Conservation (phyloP, 2,113 vertebrate species). For the Heterochromis multidens region DNA sequence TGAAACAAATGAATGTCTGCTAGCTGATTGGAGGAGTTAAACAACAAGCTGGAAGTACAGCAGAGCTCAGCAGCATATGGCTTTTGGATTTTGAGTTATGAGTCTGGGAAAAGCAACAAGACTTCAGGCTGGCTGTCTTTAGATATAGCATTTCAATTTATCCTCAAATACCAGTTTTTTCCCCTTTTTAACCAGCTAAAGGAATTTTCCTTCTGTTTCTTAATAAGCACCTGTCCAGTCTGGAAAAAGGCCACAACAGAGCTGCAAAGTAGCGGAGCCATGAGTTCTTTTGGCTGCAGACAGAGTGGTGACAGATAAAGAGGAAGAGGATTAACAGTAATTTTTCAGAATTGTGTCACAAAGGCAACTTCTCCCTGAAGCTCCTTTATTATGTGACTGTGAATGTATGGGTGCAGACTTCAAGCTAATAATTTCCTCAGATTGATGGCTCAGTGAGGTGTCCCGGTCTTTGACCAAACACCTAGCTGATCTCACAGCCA, state of each 20-base stretch:
- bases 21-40: slow-evolving; percentile 38
- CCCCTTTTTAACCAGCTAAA: neutral
- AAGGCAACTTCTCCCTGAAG: slow-evolving; percentile 34
- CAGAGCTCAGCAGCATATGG: slow-evolving; percentile 23
- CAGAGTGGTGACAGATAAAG: slow-evolving; percentile 54
- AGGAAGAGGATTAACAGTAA: slow-evolving; percentile 45
- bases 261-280: slow-evolving; percentile 6
- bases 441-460: neutral
- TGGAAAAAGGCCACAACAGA: slow-evolving; percentile 34
- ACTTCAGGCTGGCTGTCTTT: slow-evolving; percentile 8
- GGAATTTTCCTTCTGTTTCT: slow-evolving; percentile 23
- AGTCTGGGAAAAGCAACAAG: slow-evolving; percentile 15
- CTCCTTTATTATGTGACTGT: neutral
- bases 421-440: slow-evolving; percentile 4
- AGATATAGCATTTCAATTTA: slow-evolving; percentile 14
- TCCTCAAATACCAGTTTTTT: slow-evolving; percentile 7
- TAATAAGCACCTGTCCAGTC: slow-evolving; percentile 60
- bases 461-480: slow-evolving; percentile 8
- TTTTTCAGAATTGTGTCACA: slow-evolving; percentile 31
- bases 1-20: slow-evolving; percentile 28
- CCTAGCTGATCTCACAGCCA: neutral
- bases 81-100: slow-evolving; percentile 36
- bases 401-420: neutral
- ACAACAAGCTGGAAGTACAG: slow-evolving; percentile 28
- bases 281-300: slow-evolving; percentile 18